Conservation (phyloP, 2,113 vertebrate genomes). For the Gasterosteus nipponicus region DNA sequence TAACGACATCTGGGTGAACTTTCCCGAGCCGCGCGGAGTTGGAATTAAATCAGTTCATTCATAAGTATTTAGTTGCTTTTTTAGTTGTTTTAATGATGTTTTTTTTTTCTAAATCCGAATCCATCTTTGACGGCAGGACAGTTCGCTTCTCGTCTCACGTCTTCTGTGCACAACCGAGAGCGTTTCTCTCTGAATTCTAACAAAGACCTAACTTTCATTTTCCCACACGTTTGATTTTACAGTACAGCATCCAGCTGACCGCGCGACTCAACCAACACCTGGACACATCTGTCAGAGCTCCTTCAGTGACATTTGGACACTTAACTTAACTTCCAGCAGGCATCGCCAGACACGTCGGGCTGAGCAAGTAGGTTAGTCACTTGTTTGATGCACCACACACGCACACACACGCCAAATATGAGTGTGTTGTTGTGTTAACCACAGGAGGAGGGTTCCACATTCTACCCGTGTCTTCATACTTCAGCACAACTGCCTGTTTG, state of each 20-base stretch:
- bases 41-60: neutral
- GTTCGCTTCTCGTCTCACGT: neutral
- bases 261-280: constrained; percentile 18
- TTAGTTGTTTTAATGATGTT: neutral
- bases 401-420: neutral
- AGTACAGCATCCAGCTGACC: neutral
- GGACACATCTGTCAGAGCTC: constrained; percentile 30
- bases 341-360: neutral
- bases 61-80: neutral
- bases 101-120: neutral
- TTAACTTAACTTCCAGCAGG: neutral
- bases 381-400: neutral
- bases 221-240: neutral
- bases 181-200: neutral
- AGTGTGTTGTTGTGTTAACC: neutral
- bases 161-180: too few species aligned
- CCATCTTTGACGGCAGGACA: neutral
- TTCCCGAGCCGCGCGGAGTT: neutral
- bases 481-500: neutral
- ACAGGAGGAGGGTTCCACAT: neutral
- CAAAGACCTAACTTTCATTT: neutral
- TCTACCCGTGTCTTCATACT: neutral
- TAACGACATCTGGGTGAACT: rapidly evolving
- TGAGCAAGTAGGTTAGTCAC: constrained; percentile 39
- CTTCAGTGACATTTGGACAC: neutral